Conservation (phyloP, 2,797 vertebrate species). For the Pantherophis alleghaniensis region DNA sequence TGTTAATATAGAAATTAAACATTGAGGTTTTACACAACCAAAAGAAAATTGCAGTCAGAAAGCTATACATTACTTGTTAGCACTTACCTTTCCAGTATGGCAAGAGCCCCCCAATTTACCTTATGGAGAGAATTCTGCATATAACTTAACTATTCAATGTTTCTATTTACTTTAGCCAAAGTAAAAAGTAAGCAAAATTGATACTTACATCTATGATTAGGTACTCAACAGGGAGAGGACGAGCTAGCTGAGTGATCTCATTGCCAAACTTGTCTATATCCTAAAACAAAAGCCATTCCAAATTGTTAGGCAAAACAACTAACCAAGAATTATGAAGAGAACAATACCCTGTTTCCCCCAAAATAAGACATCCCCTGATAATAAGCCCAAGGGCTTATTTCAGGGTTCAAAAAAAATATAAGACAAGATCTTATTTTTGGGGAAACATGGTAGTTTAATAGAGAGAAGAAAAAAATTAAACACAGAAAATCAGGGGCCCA, state of each 20-base stretch:
- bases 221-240: constrained; percentile 96
- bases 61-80: background rate
- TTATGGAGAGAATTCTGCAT: background rate
- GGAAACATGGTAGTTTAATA: background rate
- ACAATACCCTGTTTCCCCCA: too few species aligned
- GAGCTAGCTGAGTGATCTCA: constrained; percentile 94
- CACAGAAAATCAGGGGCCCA: background rate
- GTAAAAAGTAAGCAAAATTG: background rate
- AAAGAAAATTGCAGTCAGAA: background rate
- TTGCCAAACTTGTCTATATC: constrained; percentile 99
- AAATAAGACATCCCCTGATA: too few species aligned
- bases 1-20: background rate
- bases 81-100: background rate
- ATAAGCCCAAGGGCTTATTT: too few species aligned
- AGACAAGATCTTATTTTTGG: too few species aligned
- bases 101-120: background rate
- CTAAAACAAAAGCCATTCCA: constrained; percentile 63
- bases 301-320: background rate
- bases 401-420: too few species aligned
- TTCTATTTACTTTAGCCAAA: background rate
- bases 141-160: background rate
- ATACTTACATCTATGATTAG: constrained; percentile 96
- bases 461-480: background rate
- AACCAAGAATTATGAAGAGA: background rate
- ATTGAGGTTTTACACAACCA: constrained; percentile 5